Percentiles rank a stretch among this genome's conserved stretches.
Conservation (phyloP, 2,113 vertebrate species). For the Heliornis fulica region DNA sequence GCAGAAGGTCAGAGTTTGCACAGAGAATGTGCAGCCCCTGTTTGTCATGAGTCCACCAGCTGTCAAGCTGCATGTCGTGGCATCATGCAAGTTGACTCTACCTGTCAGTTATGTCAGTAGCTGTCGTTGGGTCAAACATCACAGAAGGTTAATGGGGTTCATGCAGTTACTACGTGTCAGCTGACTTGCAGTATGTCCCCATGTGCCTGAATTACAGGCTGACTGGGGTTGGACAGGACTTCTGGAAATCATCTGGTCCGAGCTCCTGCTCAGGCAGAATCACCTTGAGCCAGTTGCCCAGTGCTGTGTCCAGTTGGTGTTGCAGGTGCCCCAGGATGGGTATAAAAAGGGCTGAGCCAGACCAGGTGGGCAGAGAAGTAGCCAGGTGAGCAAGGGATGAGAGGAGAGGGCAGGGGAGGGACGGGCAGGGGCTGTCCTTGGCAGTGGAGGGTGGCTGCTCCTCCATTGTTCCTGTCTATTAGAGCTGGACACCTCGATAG, state of each 20-base stretch:
- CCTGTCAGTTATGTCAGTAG: background rate
- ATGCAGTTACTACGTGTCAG: too few species aligned
- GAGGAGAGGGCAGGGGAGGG: background rate
- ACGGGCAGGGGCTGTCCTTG: background rate
- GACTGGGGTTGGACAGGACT: background rate
- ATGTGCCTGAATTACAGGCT: background rate
- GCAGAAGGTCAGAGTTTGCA: background rate
- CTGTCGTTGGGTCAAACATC: background rate
- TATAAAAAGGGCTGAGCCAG: background rate
- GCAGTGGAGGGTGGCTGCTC: background rate
- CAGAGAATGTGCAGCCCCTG: background rate
- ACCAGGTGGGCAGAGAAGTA: background rate
- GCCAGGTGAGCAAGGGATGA: too few species aligned
- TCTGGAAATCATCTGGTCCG: background rate
- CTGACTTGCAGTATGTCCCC: background rate
- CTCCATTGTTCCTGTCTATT: background rate
- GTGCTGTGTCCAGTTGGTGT: background rate
- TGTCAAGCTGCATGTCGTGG: background rate
- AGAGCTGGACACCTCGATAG: background rate
- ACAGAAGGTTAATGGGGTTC: background rate
- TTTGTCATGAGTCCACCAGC: background rate
- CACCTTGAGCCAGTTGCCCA: background rate
- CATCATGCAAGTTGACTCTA: background rate
- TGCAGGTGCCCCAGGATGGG: accelerated
- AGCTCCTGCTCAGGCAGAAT: background rate